A percentile compares a stretch with the other conserved stretches of the same genome.
phyloP scores from a whole-genome alignment of 2,888 invertebrate genomes.

The Phyllotreta cruciferae region DNA sequence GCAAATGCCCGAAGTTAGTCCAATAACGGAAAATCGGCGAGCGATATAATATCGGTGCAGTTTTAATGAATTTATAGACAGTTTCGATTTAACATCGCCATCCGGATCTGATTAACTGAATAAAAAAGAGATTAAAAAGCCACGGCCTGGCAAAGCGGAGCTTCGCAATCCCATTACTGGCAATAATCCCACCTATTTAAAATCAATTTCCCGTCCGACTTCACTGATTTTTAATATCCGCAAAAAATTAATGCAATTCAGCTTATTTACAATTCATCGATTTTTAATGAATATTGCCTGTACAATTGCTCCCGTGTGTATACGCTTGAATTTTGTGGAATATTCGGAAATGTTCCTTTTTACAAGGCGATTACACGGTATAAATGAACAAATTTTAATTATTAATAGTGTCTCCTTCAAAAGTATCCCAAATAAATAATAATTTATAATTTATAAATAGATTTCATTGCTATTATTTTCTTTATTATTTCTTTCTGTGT shows the following conservation, averaged over 20 bases:
- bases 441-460: no score
- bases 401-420: no score
- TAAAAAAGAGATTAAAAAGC: conserved; percentile 52
- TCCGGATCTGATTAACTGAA: conserved; percentile 50
- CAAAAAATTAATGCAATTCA: conserved; percentile 47
- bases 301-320: neutral
- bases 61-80: conserved; percentile 33
- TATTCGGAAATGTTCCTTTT: no score
- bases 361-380: no score
- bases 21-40: no score
- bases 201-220: conserved; percentile 54
- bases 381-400: no score
- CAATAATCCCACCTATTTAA: conserved; percentile 56
- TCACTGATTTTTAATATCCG: conserved; percentile 54
- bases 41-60: no score
- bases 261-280: conserved; percentile 48
- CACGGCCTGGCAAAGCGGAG: conserved; percentile 51
- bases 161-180: conserved; percentile 53
- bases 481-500: no score
- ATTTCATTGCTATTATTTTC: neutral
- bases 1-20: no score
- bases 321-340: no score
- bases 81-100: conserved; percentile 37
- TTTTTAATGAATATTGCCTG: conserved; percentile 40
- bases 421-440: no score